Conservation (phyloP, 2,888 invertebrate genomes). For the Chrysodeixis includens region DNA sequence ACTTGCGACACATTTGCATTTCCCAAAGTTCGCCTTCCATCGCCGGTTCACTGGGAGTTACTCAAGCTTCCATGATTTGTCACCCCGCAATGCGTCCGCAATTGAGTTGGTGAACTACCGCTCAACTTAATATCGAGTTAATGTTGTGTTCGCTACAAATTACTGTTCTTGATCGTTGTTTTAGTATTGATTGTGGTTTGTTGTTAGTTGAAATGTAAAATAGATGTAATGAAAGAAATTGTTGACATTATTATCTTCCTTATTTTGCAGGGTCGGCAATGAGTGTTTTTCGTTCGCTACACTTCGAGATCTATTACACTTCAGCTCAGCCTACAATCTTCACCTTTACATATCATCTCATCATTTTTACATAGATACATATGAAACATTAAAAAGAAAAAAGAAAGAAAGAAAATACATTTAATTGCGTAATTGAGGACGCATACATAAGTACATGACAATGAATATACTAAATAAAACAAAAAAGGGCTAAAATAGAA, state of each 20-base stretch:
- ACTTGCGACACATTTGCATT: conserved; percentile 56
- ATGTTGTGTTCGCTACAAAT: conserved; percentile 47
- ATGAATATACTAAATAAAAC: no score
- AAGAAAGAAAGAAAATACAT: no score
- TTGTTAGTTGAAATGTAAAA: conserved; percentile 9
- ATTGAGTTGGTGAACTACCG: conserved; percentile 54
- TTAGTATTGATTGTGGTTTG: conserved; percentile 24
- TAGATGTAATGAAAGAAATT: background rate
- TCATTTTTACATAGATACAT: no score
- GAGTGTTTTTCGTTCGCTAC: no score
- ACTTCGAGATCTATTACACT: no score
- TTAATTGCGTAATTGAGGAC: no score
- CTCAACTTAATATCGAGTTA: conserved; percentile 52
- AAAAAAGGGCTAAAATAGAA: no score
- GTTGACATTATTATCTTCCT: background rate
- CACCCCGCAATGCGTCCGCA: conserved; percentile 50
- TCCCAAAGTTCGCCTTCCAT: conserved; percentile 48
- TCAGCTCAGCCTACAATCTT: no score
- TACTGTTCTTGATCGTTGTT: conserved; percentile 45
- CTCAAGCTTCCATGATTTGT: conserved; percentile 55
- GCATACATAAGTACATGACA: no score
- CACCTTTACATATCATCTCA: no score
- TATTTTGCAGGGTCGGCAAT: no score
- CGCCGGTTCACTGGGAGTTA: conserved; percentile 44
- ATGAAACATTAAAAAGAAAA: no score